Percentiles rank a stretch among this genome's conserved stretches.
phyloP scores from a whole-genome alignment of 2,797 vertebrate species.

The Hybognathus amarus region DNA sequence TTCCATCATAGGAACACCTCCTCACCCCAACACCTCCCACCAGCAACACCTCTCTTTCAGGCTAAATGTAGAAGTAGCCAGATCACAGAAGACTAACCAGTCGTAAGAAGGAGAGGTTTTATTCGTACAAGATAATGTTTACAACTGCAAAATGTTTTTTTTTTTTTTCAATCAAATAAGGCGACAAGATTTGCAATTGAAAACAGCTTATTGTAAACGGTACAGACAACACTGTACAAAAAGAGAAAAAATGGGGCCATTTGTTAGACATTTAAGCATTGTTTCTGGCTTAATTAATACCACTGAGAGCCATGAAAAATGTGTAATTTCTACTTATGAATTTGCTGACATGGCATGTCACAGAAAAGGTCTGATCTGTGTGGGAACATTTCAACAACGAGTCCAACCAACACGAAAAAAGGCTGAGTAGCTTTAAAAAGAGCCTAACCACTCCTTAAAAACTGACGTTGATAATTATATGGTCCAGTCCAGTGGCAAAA shows the following conservation, averaged over 20 bases:
- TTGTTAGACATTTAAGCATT: neutral
- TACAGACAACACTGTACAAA: neutral
- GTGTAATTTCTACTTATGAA: conserved; percentile 18
- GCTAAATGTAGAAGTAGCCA: conserved; percentile 18
- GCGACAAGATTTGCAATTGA: neutral
- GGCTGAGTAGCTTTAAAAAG: conserved; percentile 61
- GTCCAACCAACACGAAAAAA: conserved; percentile 59
- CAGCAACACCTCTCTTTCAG: conserved; percentile 18
- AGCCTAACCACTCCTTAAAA: conserved; percentile 70
- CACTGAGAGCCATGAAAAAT: conserved; percentile 1
- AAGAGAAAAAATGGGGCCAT: neutral
- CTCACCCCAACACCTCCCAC: conserved; percentile 34
- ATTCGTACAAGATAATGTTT: conserved; percentile 4
- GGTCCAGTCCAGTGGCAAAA: conserved; percentile 42
- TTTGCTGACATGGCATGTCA: conserved; percentile 30
- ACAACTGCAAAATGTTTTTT: neutral
- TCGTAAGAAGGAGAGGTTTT: neutral
- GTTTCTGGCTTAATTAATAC: conserved; percentile 4
- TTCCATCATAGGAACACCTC: conserved; percentile 36
- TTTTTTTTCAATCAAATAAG: neutral
- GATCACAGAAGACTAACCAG: neutral
- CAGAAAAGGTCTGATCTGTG: conserved; percentile 30
- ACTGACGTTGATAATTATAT: conserved; percentile 74
- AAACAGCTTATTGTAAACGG: neutral
- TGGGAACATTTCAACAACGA: conserved; percentile 47